Evolutionary conservation across 2,888 invertebrate genomes (phyloP).

Genomic region (Nomada ruficornis): DNA sequence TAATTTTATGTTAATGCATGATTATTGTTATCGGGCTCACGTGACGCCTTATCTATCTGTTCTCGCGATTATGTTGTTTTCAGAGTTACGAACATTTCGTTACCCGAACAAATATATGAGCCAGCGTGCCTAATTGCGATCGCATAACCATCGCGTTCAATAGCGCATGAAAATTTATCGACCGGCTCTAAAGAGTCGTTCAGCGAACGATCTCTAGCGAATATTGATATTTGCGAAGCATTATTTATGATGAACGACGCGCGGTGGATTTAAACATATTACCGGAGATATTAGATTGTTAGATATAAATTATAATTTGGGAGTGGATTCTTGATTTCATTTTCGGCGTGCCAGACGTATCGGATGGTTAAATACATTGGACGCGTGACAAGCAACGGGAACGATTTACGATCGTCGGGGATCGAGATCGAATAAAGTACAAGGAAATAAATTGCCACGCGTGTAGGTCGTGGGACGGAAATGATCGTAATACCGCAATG

Average conservation of each 20-base stretch:
- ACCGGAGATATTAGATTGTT: no score
- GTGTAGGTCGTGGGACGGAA: conserved; percentile 57
- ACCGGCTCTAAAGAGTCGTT: conserved; percentile 2
- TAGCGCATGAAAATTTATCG: conserved; percentile 51
- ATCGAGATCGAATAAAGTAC: conserved; percentile 65
- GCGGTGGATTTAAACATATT: no score
- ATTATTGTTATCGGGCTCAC: conserved; percentile 35
- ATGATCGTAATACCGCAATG: conserved; percentile 68
- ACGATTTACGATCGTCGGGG: conserved; percentile 68
- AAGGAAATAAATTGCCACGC: conserved; percentile 70
- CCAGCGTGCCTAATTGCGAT: conserved; percentile 27
- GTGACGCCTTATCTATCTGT: conserved; percentile 48
- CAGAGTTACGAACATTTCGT: conserved; percentile 29
- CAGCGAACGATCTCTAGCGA: neutral
- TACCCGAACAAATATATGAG: conserved; percentile 32
- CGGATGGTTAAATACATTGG: conserved; percentile 42
- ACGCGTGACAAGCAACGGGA: conserved; percentile 64
- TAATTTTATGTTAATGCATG: conserved; percentile 34
- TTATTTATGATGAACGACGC: neutral
- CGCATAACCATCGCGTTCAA: conserved; percentile 38
- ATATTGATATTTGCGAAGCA: neutral
- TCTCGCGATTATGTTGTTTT: conserved; percentile 44
- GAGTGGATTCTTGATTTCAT: no score
- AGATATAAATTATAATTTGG: no score
- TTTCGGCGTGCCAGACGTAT: neutral